Percentiles rank a stretch among this genome's conserved stretches.
Evolutionary conservation across 2,113 vertebrate genomes (phyloP).

Genomic region (Anarrhichthys ocellatus): DNA sequence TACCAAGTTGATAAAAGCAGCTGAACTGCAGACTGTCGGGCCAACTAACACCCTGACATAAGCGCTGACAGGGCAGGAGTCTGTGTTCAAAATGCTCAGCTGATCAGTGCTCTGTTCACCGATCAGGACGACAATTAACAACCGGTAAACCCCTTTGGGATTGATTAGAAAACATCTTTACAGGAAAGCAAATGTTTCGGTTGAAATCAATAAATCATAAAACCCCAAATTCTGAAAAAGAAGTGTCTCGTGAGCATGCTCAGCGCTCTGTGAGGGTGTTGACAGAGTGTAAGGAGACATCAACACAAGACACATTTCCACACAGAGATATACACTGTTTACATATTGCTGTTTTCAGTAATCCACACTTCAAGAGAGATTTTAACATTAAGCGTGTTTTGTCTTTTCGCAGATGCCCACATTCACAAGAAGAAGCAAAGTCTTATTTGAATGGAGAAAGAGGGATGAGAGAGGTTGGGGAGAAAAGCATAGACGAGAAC

Average conservation of each 20-base stretch:
- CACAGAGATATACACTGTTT: conserved; percentile 62
- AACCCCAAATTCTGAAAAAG: not conserved
- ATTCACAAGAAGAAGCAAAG: conserved; percentile 61
- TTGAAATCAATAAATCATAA: not conserved
- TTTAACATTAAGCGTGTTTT: conserved; percentile 64
- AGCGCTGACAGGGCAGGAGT: not conserved
- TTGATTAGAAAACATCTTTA: not conserved
- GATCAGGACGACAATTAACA: not conserved
- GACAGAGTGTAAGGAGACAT: conserved; percentile 49
- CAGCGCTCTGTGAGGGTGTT: conserved; percentile 59
- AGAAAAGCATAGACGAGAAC: not conserved
- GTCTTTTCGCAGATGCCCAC: conserved; percentile 47
- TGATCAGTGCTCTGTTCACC: not conserved
- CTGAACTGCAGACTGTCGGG: not conserved
- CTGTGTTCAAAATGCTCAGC: not conserved
- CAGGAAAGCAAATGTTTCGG: not conserved
- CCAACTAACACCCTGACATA: not conserved
- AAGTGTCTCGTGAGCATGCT: conserved; percentile 20
- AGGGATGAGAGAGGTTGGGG: conserved; percentile 1
- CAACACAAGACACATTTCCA: conserved; percentile 64
- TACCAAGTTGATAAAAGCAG: not conserved
- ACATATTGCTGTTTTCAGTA: conserved; percentile 71
- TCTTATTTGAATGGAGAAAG: conserved; percentile 38
- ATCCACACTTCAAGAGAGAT: conserved; percentile 53
- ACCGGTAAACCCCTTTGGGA: not conserved